Percentiles rank a stretch among this genome's conserved stretches.
phyloP scores from a whole-genome alignment of 1,140 invertebrate species.

The Microplitis demolitor region DNA sequence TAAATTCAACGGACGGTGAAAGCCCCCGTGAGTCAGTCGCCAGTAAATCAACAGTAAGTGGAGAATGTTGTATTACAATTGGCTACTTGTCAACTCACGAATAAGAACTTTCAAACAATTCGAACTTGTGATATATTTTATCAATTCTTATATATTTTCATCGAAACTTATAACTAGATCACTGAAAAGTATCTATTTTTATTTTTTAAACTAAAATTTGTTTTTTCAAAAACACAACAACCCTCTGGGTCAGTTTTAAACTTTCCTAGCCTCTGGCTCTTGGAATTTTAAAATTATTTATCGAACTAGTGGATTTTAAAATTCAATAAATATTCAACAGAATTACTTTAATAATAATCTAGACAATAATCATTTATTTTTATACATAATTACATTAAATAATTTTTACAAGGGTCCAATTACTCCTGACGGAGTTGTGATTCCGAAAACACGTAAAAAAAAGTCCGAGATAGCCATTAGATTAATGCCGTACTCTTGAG shows the following conservation, averaged over 20 bases:
- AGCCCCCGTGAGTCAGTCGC: background rate
- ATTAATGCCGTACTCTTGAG: slow-evolving; percentile 21
- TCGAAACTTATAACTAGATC: background rate
- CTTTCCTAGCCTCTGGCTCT: too few species aligned
- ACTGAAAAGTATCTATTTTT: too few species aligned
- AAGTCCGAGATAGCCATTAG: slow-evolving; percentile 22
- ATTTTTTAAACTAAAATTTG: too few species aligned
- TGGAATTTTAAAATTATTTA: too few species aligned
- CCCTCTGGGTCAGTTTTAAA: too few species aligned
- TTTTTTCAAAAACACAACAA: too few species aligned
- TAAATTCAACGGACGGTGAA: slow-evolving; percentile 4
- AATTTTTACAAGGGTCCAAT: background rate
- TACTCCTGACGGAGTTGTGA: slow-evolving; percentile 12
- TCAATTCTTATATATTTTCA: background rate
- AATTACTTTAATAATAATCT: too few species aligned
- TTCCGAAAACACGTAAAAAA: slow-evolving; percentile 20
- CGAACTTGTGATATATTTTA: background rate
- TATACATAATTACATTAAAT: too few species aligned
- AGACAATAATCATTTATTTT: too few species aligned
- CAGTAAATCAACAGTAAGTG: slow-evolving; percentile 1
- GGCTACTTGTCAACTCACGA: background rate
- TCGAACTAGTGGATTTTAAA: too few species aligned
- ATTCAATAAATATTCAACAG: too few species aligned
- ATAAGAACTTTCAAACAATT: background rate
- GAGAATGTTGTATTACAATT: background rate